Evolutionary conservation across 2,797 vertebrate genomes (phyloP).

Genomic region (Cephalopachus bancanus): DNA sequence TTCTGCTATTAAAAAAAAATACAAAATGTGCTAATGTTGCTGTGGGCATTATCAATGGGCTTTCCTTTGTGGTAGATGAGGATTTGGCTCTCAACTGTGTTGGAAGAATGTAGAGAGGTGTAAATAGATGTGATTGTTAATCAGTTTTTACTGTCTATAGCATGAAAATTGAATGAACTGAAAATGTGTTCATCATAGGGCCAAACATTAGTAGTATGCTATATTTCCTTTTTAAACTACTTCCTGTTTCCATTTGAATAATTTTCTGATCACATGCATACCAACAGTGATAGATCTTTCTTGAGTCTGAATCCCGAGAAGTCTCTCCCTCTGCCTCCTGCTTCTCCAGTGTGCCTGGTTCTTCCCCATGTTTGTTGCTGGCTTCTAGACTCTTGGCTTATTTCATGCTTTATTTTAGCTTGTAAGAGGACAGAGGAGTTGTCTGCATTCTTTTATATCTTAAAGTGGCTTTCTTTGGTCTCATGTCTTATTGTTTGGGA

Average conservation of each 20-base stretch:
- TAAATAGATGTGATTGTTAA: too few species aligned
- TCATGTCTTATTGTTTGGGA: neutral
- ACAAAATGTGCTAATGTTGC: neutral
- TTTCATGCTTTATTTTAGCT: neutral
- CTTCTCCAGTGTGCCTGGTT: neutral
- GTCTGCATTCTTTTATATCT: neutral
- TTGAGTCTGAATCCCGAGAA: neutral
- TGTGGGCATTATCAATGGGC: neutral
- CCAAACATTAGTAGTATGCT: neutral
- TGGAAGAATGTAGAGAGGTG: neutral
- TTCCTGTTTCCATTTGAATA: neutral
- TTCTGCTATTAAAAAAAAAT: too few species aligned
- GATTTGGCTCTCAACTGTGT: neutral
- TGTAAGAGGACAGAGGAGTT: neutral
- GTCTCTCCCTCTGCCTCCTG: neutral
- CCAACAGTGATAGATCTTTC: fast-evolving
- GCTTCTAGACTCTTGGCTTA: neutral
- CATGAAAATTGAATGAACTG: neutral
- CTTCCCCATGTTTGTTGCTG: neutral
- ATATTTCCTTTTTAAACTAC: neutral
- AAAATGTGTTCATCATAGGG: neutral
- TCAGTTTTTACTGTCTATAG: neutral
- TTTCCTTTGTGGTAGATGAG: neutral
- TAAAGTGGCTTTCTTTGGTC: neutral
- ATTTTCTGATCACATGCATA: neutral